Evolutionary conservation across 2,113 vertebrate genomes (phyloP).

Genomic region (Mesocricetus auratus): DNA sequence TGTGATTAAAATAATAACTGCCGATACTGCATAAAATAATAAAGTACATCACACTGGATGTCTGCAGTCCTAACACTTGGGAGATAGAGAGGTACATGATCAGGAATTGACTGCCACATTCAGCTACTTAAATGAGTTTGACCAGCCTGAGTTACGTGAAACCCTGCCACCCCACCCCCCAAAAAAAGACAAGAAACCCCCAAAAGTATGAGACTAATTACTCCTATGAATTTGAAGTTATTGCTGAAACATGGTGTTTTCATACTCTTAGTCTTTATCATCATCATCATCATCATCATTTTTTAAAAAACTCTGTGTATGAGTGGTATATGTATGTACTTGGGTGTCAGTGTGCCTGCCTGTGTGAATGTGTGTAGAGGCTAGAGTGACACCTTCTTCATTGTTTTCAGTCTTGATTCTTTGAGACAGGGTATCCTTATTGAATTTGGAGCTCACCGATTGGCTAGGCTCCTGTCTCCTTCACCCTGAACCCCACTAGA

Average conservation of each 20-base stretch:
- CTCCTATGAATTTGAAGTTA: neutral
- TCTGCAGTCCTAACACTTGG: neutral
- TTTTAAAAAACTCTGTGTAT: neutral
- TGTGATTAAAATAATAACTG: slow-evolving; percentile 46
- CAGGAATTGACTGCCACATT: neutral
- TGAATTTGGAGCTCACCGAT: neutral
- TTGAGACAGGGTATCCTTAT: neutral
- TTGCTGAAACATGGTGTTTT: neutral
- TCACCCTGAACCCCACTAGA: neutral
- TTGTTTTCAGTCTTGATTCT: neutral
- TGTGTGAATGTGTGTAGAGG: neutral
- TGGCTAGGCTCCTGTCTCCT: neutral
- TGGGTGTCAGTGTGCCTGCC: neutral
- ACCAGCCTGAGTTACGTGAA: neutral
- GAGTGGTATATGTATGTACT: neutral
- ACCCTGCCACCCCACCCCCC: neutral
- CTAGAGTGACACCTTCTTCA: neutral
- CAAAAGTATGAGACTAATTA: neutral
- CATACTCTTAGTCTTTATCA: neutral
- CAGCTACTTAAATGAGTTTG: neutral
- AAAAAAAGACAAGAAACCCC: neutral
- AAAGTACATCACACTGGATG: neutral
- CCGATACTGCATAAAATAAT: slow-evolving; percentile 59
- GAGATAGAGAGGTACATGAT: neutral
- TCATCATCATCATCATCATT: neutral